Evolutionary conservation across 2,888 invertebrate genomes (phyloP).

Genomic region (Hipparchia sbordonii): DNA sequence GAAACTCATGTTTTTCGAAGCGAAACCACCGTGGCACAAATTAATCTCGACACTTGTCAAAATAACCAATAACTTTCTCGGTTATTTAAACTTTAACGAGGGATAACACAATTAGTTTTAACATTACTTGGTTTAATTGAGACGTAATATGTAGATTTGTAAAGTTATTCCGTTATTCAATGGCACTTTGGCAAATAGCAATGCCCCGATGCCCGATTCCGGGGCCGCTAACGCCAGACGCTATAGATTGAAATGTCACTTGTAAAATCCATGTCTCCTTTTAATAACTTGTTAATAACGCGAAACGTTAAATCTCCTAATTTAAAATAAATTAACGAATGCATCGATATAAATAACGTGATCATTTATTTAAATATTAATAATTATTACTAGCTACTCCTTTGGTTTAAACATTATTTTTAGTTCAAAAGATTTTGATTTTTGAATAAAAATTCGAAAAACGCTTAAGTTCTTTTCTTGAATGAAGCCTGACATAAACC

Average conservation of each 20-base stretch:
- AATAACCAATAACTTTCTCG: neutral
- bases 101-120: neutral
- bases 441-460: too few relatives aligned
- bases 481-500: too few relatives aligned
- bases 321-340: conserved; percentile 9
- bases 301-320: conserved; percentile 1
- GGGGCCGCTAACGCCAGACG: neutral
- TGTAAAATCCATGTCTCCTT: neutral
- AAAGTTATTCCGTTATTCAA: neutral
- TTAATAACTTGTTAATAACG: neutral
- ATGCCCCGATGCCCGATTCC: too few relatives aligned
- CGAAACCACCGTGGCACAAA: conserved; percentile 35
- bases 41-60: conserved; percentile 20
- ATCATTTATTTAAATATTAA: neutral
- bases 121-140: neutral
- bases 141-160: too few relatives aligned
- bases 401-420: conserved; percentile 2
- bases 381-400: neutral
- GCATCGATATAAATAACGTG: neutral
- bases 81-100: neutral
- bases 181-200: too few relatives aligned
- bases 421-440: neutral
- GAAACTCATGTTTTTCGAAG: conserved; percentile 57
- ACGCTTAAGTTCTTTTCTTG: too few relatives aligned
- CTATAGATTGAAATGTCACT: conserved; percentile 4